Evolutionary conservation across 2,797 vertebrate genomes (phyloP).

Genomic region (Danio jaintianensis): DNA sequence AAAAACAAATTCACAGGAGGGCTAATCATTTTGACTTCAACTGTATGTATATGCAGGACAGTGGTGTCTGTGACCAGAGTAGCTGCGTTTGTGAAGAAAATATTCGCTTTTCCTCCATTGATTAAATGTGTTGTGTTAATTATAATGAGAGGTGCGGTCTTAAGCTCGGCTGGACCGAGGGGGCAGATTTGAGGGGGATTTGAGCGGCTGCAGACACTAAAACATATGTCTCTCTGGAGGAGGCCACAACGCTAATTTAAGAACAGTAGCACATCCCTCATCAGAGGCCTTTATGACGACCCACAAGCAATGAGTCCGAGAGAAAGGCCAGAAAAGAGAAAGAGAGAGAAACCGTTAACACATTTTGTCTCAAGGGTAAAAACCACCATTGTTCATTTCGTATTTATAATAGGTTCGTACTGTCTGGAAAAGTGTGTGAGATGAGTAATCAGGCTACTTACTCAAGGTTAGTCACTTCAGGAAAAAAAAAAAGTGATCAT

Average conservation of each 20-base stretch:
- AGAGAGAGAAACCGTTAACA: slow-evolving; percentile 5
- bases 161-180: slow-evolving; percentile 71
- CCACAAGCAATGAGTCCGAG: slow-evolving; percentile 69
- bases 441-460: background rate
- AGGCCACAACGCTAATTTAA: slow-evolving; percentile 76
- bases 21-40: no score
- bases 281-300: slow-evolving; percentile 71
- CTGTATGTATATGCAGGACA: background rate
- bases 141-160: slow-evolving; percentile 65
- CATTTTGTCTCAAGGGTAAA: background rate
- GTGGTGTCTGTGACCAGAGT: slow-evolving; percentile 48
- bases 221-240: slow-evolving; percentile 82
- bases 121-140: slow-evolving; percentile 71
- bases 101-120: slow-evolving; percentile 59
- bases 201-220: slow-evolving; percentile 78
- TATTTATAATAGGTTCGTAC: background rate
- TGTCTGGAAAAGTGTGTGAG: background rate
- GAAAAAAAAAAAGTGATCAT: background rate
- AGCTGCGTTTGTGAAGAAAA: slow-evolving; percentile 34
- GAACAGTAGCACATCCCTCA: slow-evolving; percentile 49
- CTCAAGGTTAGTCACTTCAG: background rate
- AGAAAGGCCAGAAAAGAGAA: slow-evolving; percentile 24
- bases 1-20: no score
- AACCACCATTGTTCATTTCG: background rate
- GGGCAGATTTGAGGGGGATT: slow-evolving; percentile 83